These are phyloP conservation scores for Antheraea yamamai DNA, from an alignment of 2,888 invertebrate genomes.

Conservation along the genomic window DNA sequence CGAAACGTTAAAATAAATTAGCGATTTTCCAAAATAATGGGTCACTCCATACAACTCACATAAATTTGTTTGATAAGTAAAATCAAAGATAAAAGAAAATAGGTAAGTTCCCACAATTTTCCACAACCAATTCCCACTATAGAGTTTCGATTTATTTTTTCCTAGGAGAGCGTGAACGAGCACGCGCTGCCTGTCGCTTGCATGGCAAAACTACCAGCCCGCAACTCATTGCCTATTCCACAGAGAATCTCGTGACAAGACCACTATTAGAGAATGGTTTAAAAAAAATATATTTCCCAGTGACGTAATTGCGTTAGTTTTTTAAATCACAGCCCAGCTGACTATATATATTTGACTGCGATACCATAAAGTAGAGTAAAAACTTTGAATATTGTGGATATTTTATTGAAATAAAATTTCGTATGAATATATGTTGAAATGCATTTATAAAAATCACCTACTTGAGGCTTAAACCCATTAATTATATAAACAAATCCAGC, in stretches of 20 bases:
- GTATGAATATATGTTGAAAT: too few relatives aligned
- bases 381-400: neutral
- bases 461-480: too few relatives aligned
- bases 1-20: neutral
- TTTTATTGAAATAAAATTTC: neutral
- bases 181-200: constrained; percentile 13
- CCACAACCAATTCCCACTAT: neutral
- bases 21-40: neutral
- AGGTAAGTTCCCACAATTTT: neutral
- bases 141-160: constrained; percentile 13
- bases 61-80: neutral
- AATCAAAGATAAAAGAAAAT: neutral
- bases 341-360: neutral
- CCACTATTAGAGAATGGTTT: constrained; percentile 13
- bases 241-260: neutral
- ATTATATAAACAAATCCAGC: too few relatives aligned
- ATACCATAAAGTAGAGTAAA: neutral
- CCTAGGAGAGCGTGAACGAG: constrained; percentile 6
- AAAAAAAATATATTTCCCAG: neutral
- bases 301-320: neutral
- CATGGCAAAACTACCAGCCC: constrained; percentile 3
- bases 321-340: neutral
- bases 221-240: constrained; percentile 16
- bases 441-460: too few relatives aligned
- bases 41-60: neutral